Evolutionary conservation across 2,797 vertebrate genomes (phyloP).

Genomic region (Enoplosus armatus): DNA sequence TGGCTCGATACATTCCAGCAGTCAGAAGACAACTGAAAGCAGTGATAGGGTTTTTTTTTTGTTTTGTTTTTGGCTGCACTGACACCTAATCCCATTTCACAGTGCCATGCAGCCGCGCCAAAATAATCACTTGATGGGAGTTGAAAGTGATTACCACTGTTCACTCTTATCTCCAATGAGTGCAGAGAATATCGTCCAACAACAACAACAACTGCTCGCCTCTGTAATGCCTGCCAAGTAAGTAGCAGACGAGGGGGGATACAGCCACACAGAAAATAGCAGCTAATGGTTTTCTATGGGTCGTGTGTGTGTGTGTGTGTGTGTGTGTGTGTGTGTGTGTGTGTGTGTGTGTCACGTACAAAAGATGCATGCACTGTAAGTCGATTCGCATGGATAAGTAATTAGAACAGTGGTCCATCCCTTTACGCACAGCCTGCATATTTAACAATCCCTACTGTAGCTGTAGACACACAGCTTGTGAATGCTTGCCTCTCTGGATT

Average conservation of each 20-base stretch:
- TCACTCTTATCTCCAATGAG: slow-evolving; percentile 81
- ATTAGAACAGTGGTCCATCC: slow-evolving; percentile 80
- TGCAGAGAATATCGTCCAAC: slow-evolving; percentile 75
- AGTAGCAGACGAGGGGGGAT: slow-evolving; percentile 40
- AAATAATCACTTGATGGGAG: slow-evolving; percentile 84
- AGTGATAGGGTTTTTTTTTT: slow-evolving; percentile 53
- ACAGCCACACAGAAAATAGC: slow-evolving; percentile 39
- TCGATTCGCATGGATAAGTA: slow-evolving; percentile 81
- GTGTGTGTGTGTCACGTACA: slow-evolving; percentile 55
- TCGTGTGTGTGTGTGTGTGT: slow-evolving; percentile 43
- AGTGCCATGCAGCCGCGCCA: slow-evolving; percentile 68
- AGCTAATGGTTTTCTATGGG: slow-evolving; percentile 47
- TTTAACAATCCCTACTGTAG: slow-evolving; percentile 60
- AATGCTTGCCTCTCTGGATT: slow-evolving; percentile 40
- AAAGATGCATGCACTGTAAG: slow-evolving; percentile 72
- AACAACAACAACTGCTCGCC: slow-evolving; percentile 67
- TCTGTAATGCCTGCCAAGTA: slow-evolving; percentile 71
- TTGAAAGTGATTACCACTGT: slow-evolving; percentile 83
- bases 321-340: slow-evolving; percentile 32
- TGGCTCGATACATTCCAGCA: slow-evolving; percentile 68
- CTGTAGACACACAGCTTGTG: slow-evolving; percentile 29
- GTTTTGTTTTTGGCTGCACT: slow-evolving; percentile 59
- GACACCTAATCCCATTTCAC: slow-evolving; percentile 84
- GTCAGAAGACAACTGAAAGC: slow-evolving; percentile 63
- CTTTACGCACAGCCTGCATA: slow-evolving; percentile 65